Evolutionary conservation across 2,888 invertebrate species (phyloP).

Genomic region (Ferdinandea cuprea): DNA sequence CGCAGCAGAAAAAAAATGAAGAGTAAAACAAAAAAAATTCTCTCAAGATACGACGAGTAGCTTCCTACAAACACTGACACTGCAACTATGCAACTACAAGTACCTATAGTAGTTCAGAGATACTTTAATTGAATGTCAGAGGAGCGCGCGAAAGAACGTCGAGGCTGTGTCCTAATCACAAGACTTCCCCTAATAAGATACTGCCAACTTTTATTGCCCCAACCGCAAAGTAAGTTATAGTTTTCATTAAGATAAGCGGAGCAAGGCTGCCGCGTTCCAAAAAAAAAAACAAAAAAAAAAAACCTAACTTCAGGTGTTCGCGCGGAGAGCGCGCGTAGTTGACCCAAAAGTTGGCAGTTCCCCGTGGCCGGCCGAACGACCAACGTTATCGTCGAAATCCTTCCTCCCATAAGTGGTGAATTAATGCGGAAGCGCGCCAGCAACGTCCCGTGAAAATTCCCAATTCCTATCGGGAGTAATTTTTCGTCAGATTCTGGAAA

Average conservation of each 20-base stretch:
- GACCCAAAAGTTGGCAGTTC: slow-evolving; percentile 53
- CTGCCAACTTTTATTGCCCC: slow-evolving; percentile 72
- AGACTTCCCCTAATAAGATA: slow-evolving; percentile 74
- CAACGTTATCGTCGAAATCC: slow-evolving; percentile 48
- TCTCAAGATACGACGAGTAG: slow-evolving; percentile 23
- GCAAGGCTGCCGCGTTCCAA: slow-evolving; percentile 1
- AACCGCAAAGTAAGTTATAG: slow-evolving; percentile 72
- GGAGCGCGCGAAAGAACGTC: slow-evolving; percentile 7
- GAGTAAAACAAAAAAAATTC: slow-evolving; percentile 19
- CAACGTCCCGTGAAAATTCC: slow-evolving; percentile 60
- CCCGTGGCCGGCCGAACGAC: too few species aligned
- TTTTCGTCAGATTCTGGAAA: slow-evolving; percentile 74
- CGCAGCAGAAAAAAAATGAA: not conserved
- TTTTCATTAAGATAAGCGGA: slow-evolving; percentile 73
- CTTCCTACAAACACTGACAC: not conserved
- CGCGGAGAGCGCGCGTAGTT: slow-evolving; percentile 30
- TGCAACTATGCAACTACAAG: not conserved
- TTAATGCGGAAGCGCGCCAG: slow-evolving; percentile 69
- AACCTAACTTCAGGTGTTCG: slow-evolving; percentile 70
- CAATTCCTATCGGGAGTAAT: slow-evolving; percentile 72
- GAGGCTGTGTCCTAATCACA: slow-evolving; percentile 57
- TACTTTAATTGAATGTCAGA: slow-evolving; percentile 73
- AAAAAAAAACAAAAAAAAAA: slow-evolving; percentile 41
- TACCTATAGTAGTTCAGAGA: slow-evolving; percentile 65
- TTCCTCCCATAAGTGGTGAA: slow-evolving; percentile 68